phyloP scores from a whole-genome alignment of 2,113 vertebrate species.

The Urocitellus parryii region DNA sequence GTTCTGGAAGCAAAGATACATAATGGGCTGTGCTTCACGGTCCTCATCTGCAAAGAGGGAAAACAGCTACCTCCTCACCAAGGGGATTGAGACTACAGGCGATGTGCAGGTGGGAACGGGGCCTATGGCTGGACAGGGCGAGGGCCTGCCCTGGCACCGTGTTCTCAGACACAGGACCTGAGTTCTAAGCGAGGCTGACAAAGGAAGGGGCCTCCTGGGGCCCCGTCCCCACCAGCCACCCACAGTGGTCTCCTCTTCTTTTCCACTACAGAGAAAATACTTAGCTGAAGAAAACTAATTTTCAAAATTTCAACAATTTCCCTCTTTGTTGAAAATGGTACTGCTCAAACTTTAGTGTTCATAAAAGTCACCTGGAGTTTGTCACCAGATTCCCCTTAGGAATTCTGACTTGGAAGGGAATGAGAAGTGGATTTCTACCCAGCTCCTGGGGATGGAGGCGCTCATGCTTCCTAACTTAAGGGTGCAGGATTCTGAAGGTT shows the following conservation, averaged over 20 bases:
- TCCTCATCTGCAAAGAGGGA: neutral
- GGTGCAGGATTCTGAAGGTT: rapidly evolving
- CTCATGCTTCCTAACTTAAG: rapidly evolving
- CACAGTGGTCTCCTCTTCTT: neutral
- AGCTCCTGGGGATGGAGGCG: neutral
- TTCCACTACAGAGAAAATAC: neutral
- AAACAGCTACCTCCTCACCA: neutral
- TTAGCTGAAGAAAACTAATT: neutral
- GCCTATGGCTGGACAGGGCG: neutral
- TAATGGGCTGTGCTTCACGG: neutral
- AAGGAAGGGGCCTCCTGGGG: neutral
- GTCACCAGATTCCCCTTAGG: neutral
- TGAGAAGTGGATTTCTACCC: rapidly evolving
- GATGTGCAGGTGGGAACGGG: neutral
- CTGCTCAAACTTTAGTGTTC: neutral
- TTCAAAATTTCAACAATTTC: neutral
- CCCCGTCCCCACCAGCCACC: too few species aligned
- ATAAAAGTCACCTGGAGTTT: neutral
- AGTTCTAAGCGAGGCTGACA: neutral
- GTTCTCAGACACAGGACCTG: neutral
- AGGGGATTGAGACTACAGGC: neutral
- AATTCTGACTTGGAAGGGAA: too few species aligned
- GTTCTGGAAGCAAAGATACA: neutral
- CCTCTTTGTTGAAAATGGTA: neutral
- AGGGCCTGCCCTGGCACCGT: neutral